phyloP scores from a whole-genome alignment of 2,113 vertebrate species.

The Microcebus lehilahytsara region DNA sequence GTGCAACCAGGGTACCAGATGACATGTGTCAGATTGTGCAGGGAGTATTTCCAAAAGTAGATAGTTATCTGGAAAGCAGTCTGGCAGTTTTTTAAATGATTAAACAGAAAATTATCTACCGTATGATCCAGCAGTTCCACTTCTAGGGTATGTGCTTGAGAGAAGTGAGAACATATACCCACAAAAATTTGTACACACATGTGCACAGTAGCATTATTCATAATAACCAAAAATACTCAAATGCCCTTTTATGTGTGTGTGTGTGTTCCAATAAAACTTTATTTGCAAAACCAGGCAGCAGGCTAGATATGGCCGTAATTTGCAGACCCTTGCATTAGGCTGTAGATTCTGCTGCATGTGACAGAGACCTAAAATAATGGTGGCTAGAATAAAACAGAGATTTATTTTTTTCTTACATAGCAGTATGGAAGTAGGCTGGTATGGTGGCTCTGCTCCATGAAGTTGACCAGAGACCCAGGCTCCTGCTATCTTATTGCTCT shows the following conservation, averaged over 20 bases:
- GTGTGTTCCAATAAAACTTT: constrained; percentile 4
- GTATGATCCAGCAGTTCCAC: background rate
- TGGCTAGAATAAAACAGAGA: background rate
- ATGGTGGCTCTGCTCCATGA: background rate
- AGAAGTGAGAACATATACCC: background rate
- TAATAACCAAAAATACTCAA: background rate
- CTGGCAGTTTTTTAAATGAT: background rate
- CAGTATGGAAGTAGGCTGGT: background rate
- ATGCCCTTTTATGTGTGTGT: background rate
- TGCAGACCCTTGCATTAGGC: background rate
- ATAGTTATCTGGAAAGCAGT: background rate
- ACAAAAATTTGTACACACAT: background rate
- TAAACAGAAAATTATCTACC: background rate
- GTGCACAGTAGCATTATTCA: background rate
- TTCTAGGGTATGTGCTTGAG: background rate
- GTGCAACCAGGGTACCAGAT: background rate
- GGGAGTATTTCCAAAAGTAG: background rate
- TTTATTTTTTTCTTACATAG: background rate
- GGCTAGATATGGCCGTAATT: background rate
- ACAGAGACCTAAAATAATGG: background rate
- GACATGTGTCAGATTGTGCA: background rate
- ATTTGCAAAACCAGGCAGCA: background rate
- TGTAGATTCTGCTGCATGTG: background rate
- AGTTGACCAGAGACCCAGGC: background rate
- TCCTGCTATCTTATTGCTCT: background rate